phyloP scores from a whole-genome alignment of 2,113 vertebrate species.

The Numida meleagris region DNA sequence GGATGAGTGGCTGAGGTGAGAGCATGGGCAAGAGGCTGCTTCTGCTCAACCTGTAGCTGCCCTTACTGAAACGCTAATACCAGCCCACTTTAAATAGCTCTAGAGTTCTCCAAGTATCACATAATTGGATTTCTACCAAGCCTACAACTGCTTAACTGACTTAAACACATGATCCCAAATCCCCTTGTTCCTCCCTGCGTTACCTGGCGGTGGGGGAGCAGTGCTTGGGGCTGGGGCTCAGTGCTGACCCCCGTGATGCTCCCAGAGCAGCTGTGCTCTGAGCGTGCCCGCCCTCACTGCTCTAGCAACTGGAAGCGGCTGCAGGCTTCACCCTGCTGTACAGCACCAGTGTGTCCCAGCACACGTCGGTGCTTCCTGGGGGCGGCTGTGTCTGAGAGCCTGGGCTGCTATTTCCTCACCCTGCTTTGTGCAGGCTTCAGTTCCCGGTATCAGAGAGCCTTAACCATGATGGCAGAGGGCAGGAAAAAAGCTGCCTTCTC shows the following conservation, averaged over 20 bases:
- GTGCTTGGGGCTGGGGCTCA: not conserved
- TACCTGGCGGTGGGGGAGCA: not conserved
- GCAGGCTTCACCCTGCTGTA: accelerated
- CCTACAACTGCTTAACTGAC: slow-evolving; percentile 45
- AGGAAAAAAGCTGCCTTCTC: slow-evolving; percentile 13
- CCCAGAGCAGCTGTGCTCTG: not conserved
- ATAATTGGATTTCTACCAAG: slow-evolving; percentile 58
- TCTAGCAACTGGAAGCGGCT: accelerated
- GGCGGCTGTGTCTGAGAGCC: not conserved
- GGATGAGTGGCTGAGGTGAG: not conserved
- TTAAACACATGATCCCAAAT: slow-evolving; percentile 62
- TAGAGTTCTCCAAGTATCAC: not conserved
- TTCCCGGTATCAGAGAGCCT: not conserved
- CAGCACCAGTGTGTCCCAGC: not conserved
- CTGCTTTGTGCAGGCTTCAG: not conserved
- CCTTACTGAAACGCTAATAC: not conserved
- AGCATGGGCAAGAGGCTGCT: not conserved
- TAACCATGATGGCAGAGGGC: not conserved
- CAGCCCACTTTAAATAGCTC: not conserved
- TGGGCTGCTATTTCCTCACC: not conserved
- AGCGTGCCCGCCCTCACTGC: not conserved
- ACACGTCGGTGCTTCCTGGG: not conserved
- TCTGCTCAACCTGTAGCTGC: not conserved
- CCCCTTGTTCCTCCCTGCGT: not conserved
- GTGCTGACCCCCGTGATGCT: not conserved